Percentiles rank a stretch among this genome's conserved stretches.
phyloP scores from a whole-genome alignment of 2,113 vertebrate genomes.

The Corythoichthys haematopterus region DNA sequence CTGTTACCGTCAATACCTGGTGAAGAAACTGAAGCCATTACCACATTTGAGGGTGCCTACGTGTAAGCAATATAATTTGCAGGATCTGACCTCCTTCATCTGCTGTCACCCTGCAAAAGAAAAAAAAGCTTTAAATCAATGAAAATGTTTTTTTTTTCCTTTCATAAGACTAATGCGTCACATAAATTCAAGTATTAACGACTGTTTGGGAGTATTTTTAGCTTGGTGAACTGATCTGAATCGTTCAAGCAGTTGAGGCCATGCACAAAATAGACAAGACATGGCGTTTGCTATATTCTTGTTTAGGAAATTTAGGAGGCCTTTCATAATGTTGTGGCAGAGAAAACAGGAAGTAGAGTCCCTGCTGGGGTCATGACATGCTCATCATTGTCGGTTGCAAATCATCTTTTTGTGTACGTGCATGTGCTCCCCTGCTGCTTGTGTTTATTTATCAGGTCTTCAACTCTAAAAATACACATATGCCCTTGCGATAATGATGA shows the following conservation, averaged over 20 bases:
- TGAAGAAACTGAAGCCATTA: slow-evolving; percentile 33
- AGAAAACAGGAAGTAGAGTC: not conserved
- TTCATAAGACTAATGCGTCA: not conserved
- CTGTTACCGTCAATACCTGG: slow-evolving; percentile 43
- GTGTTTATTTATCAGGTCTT: slow-evolving; percentile 33
- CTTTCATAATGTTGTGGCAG: not conserved
- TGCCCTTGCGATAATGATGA: slow-evolving; percentile 45
- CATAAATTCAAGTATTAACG: slow-evolving; percentile 4
- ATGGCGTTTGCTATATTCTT: not conserved
- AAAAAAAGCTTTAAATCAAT: not conserved
- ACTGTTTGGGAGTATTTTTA: slow-evolving; percentile 24
- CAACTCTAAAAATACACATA: slow-evolving; percentile 55
- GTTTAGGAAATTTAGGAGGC: not conserved
- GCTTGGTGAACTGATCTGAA: not conserved
- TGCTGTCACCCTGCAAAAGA: not conserved
- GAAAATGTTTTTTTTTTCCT: not conserved
- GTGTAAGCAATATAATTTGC: not conserved
- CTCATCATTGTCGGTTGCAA: not conserved
- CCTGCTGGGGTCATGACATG: slow-evolving; percentile 6
- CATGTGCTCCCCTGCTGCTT: slow-evolving; percentile 3
- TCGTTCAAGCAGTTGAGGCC: not conserved
- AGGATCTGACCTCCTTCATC: not conserved
- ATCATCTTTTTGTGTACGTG: slow-evolving; percentile 16
- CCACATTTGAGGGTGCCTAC: not conserved
- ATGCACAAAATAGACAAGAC: not conserved